Base-by-base conservation (phyloP, 2,797 vertebrate species). In the Poecilia gillii region DNA sequence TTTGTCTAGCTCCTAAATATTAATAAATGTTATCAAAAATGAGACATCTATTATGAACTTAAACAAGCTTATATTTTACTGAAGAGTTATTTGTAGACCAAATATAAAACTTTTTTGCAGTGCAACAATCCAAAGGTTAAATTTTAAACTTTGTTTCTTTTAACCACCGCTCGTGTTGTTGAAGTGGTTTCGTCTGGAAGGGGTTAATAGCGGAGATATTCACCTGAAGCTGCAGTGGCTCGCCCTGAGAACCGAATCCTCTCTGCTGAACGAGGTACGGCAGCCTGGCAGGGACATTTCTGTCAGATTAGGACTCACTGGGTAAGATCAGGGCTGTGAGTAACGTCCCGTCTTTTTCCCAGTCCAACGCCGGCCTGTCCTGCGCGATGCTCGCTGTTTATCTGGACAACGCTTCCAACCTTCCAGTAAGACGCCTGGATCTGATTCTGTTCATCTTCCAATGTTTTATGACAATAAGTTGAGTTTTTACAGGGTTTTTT, bases 351-450 rank as follows among this genome's bases (percentile, higher is more conserved):
- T 14, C 74, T 75, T 68, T 7, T 81, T 85, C 87, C 1, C 86
- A 99, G 98, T 95, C 95, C 31, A 49, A 78, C 4, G 89, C 92
- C 1, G 95, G 96, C 70, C 85, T 95, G n/a, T 95, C 97, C 70
- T 97, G 97, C 77, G 98, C 97, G 43, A 96, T 99, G 96, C 95
- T 99, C 0, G 85, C 97, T 5, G 96, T 99, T 66, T 99, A 98
- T 93, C 93, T 99, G 93, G 97, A 99, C 85, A 95, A 85, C 0
- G 98, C 97, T 53, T 96, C 96, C 75, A 97, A 97, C 83, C 92
- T 99, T 71, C 97, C 98, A 8, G 98, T 99, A 85, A 97, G 98
- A 97, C 59, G 6, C 13, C 1, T 46, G 33, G 18, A 20, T 33
- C 13, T 2, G 53, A 25, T 53, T 51, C 45, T 73, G 36, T 28